These are phyloP conservation scores for Troides helena DNA, from an alignment of 2,888 invertebrate genomes.

Conservation along the genomic window DNA sequence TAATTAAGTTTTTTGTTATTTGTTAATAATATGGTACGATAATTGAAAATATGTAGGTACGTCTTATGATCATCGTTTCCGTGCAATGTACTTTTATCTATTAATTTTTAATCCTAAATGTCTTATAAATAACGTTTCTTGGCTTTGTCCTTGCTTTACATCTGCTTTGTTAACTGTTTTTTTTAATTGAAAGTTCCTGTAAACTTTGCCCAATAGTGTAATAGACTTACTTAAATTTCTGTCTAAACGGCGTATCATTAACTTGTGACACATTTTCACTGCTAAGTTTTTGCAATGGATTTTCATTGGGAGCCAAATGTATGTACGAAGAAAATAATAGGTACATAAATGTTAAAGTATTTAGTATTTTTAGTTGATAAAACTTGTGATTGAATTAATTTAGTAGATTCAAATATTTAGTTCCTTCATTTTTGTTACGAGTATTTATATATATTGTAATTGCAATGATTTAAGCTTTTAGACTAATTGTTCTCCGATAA, in stretches of 20 bases:
- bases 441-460: slow-evolving; percentile 72
- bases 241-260: slow-evolving; percentile 16
- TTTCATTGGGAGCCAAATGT: slow-evolving; percentile 74
- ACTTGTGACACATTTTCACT: slow-evolving; percentile 31
- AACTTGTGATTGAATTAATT: slow-evolving; percentile 68
- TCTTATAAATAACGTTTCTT: slow-evolving; percentile 17
- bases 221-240: slow-evolving; percentile 14
- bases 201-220: slow-evolving; percentile 29
- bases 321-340: slow-evolving; percentile 66
- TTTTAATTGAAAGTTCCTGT: slow-evolving; percentile 36
- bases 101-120: not conserved
- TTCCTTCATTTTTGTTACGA: slow-evolving; percentile 77
- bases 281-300: slow-evolving; percentile 36
- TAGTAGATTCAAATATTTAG: slow-evolving; percentile 74
- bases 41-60: slow-evolving; percentile 44
- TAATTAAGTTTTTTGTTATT: slow-evolving; percentile 79
- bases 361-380: slow-evolving; percentile 65
- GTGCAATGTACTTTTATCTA: slow-evolving; percentile 17
- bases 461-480: slow-evolving; percentile 65
- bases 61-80: slow-evolving; percentile 20
- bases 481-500: slow-evolving; percentile 73
- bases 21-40: slow-evolving; percentile 63
- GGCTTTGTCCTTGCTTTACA: slow-evolving; percentile 16
- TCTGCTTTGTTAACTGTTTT: slow-evolving; percentile 16
- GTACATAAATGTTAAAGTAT: slow-evolving; percentile 60